Conservation (phyloP, 2,888 invertebrate genomes). For the Agriopis leucophaearia region DNA sequence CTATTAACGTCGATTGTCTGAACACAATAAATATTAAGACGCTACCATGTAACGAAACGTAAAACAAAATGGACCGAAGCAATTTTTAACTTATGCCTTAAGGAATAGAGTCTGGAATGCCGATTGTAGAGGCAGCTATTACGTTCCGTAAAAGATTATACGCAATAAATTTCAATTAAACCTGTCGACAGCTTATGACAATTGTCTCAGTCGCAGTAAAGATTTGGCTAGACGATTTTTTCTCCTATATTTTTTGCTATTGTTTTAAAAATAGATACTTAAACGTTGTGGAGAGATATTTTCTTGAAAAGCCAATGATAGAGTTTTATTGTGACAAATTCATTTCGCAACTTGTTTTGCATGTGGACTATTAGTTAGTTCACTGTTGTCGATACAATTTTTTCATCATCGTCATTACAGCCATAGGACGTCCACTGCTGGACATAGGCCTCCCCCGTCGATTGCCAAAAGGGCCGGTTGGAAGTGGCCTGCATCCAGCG, state of each 20-base stretch:
- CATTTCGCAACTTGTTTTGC: background rate
- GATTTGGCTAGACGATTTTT: slow-evolving; percentile 71
- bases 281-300: slow-evolving; percentile 16
- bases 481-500: too few relatives aligned
- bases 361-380: background rate
- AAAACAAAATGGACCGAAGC: slow-evolving; percentile 42
- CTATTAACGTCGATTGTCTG: slow-evolving; percentile 42
- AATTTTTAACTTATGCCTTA: slow-evolving; percentile 50
- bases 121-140: slow-evolving; percentile 46
- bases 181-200: slow-evolving; percentile 73
- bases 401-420: too few relatives aligned
- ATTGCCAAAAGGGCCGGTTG: too few relatives aligned
- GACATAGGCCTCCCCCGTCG: too few relatives aligned
- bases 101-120: slow-evolving; percentile 55
- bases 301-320: slow-evolving; percentile 16
- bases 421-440: too few relatives aligned
- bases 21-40: slow-evolving; percentile 69
- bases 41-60: slow-evolving; percentile 52
- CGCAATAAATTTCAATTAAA: slow-evolving; percentile 85
- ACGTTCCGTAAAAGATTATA: slow-evolving; percentile 69
- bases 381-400: background rate
- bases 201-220: slow-evolving; percentile 67
- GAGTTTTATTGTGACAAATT: slow-evolving; percentile 8
- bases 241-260: slow-evolving; percentile 31
- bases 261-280: slow-evolving; percentile 27